These are phyloP conservation scores for Lutjanus campechanus DNA, from an alignment of 2,797 vertebrate species.

Conservation along the genomic window DNA sequence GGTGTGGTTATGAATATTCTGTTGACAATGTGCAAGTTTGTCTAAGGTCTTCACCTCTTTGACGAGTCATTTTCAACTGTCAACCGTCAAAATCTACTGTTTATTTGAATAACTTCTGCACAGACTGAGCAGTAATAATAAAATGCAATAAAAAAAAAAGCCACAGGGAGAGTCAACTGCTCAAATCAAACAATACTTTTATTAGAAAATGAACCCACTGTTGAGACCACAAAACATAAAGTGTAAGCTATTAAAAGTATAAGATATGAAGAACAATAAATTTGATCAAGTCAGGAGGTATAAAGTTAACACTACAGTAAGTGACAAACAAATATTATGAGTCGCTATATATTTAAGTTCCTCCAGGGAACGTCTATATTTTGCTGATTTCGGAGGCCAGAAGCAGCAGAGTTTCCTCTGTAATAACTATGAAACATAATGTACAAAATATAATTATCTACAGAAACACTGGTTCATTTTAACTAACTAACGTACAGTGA, in stretches of 20 bases:
- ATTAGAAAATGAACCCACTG: background rate
- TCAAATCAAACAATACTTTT: constrained; percentile 11
- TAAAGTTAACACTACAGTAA: background rate
- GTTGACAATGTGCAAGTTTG: constrained; percentile 7
- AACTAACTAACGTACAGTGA: no score
- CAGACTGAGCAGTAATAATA: constrained; percentile 18
- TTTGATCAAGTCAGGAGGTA: background rate
- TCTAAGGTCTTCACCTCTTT: background rate
- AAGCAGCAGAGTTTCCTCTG: no score
- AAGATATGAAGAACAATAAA: constrained; percentile 9
- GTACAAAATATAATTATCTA: no score
- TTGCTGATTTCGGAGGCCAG: no score
- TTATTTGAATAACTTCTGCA: constrained; percentile 20
- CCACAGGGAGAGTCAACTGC: background rate
- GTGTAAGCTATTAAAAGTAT: background rate
- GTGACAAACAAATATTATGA: background rate
- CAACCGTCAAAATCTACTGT: no score
- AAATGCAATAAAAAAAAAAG: constrained; percentile 46
- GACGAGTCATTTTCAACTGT: constrained; percentile 4
- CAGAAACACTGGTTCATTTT: no score
- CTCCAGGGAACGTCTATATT: no score
- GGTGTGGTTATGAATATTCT: constrained; percentile 19
- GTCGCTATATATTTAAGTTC: no score
- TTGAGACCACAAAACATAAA: background rate
- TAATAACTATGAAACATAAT: no score